Conservation (phyloP, 2,888 invertebrate species). For the Cephonodes hylas region DNA sequence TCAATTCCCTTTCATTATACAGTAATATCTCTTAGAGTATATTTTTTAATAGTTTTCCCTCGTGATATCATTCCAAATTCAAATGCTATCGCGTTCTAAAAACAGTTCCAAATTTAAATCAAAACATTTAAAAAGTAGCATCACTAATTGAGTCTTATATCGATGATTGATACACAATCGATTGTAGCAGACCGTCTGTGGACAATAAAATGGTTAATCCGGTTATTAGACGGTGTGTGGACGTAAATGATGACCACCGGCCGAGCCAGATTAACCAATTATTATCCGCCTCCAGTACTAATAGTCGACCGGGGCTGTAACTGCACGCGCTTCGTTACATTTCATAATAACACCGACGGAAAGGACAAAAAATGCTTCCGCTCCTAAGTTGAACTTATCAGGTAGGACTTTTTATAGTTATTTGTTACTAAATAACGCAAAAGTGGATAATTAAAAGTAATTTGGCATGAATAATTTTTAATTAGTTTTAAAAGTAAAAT, state of each 20-base stretch:
- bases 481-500: too few relatives aligned
- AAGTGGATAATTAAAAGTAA: too few relatives aligned
- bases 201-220: conserved; percentile 22
- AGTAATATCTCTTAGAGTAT: too few relatives aligned
- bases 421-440: too few relatives aligned
- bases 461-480: too few relatives aligned
- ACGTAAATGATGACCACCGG: conserved; percentile 47
- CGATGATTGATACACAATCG: neutral
- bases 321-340: neutral
- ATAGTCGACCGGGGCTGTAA: conserved; percentile 33
- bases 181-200: neutral
- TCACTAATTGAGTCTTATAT: neutral
- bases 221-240: conserved; percentile 34
- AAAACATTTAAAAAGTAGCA: neutral
- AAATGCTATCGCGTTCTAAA: neutral
- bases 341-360: neutral
- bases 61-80: too few relatives aligned
- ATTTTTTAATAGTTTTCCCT: too few relatives aligned
- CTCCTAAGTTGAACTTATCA: too few relatives aligned
- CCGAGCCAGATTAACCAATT: conserved; percentile 56
- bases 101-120: neutral
- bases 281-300: conserved; percentile 40
- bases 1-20: too few relatives aligned
- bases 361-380: neutral
- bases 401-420: too few relatives aligned